These are phyloP conservation scores for Coenonympha arcania DNA, from an alignment of 2,888 invertebrate genomes.

Conservation along the genomic window DNA sequence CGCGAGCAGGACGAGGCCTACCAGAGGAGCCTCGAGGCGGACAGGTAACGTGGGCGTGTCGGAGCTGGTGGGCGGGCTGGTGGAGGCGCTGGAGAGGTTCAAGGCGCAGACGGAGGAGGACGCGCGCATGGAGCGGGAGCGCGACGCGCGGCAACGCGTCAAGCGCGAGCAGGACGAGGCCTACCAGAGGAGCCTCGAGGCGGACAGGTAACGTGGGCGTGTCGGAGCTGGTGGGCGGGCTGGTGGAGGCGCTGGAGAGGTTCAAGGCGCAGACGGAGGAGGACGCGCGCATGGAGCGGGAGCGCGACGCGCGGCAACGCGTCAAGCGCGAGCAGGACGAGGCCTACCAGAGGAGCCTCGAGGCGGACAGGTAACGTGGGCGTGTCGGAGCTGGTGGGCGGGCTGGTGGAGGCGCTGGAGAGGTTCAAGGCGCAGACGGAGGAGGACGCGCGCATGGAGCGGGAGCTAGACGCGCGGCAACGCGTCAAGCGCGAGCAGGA, in stretches of 20 bases:
- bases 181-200: constrained; percentile 90
- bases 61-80: constrained; percentile 88
- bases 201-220: constrained; percentile 86
- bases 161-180: constrained; percentile 96
- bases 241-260: constrained; percentile 90
- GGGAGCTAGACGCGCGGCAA: constrained; percentile 91
- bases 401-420: constrained; percentile 90
- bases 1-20: no score
- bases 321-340: constrained; percentile 95
- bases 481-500: constrained; percentile 94
- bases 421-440: constrained; percentile 85
- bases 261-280: constrained; percentile 84
- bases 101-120: constrained; percentile 84
- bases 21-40: no score
- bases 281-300: constrained; percentile 89
- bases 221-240: constrained; percentile 88
- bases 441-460: constrained; percentile 87
- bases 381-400: constrained; percentile 89
- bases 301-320: constrained; percentile 88
- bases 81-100: constrained; percentile 91
- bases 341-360: constrained; percentile 92
- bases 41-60: constrained; percentile 90
- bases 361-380: constrained; percentile 85
- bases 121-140: constrained; percentile 87
- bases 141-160: constrained; percentile 89